These are phyloP conservation scores for Chironomus tentans DNA, from an alignment of 2,888 invertebrate genomes.

Conservation along the genomic window DNA sequence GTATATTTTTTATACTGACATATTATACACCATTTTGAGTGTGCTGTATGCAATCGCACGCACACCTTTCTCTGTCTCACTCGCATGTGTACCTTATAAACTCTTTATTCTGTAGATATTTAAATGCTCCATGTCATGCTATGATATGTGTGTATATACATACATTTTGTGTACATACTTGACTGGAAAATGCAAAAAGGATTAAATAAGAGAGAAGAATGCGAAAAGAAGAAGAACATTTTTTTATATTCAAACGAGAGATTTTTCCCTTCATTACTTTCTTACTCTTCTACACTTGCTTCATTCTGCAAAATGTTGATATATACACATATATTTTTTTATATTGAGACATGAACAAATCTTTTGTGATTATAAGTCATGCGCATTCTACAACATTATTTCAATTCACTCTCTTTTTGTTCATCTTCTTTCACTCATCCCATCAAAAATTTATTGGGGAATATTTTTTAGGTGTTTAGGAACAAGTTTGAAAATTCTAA, in stretches of 20 bases:
- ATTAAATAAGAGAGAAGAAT: background rate
- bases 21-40: conserved; percentile 13
- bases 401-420: no score
- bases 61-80: background rate
- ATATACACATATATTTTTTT: background rate
- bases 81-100: background rate
- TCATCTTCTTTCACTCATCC: no score
- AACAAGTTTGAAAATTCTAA: no score
- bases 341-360: background rate
- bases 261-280: background rate
- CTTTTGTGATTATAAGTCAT: conserved; percentile 7
- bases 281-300: background rate
- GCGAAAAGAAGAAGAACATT: background rate
- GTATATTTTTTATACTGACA: conserved; percentile 12
- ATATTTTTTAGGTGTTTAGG: no score
- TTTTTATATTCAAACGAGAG: background rate
- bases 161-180: background rate
- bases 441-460: no score
- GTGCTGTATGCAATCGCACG: background rate
- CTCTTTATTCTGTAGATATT: background rate
- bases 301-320: background rate
- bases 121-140: no score
- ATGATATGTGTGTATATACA: background rate
- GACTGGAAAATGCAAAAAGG: background rate
- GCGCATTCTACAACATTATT: background rate